Evolutionary conservation across 2,797 vertebrate genomes (phyloP), one percentile per base, ranked within the genome.

Genomic region (Sebastes diaconus): DNA sequence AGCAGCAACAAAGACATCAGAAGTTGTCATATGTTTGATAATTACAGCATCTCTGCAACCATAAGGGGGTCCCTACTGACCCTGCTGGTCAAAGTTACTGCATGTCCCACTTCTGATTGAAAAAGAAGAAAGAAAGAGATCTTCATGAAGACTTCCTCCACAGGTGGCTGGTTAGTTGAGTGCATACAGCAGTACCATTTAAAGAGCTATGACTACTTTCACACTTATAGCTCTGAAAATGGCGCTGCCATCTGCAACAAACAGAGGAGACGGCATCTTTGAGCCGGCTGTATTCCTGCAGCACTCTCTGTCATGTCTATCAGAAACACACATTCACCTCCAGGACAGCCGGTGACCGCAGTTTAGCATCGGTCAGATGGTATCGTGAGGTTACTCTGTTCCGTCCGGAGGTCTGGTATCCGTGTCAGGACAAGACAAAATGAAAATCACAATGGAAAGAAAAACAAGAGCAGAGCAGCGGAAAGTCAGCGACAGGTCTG

Each of bases 141-240:
- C 27, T 52, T 55, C 24, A 36, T 8, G 71, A 22, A 63, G 61
- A 69, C 52, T 10, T 71, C 66, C 16, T 61, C 65, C 58, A 1
- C 50, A n/a, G 65, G 6, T 6, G 42, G 92, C 24, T 90, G 97
- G 82, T 93, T 24, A 93, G 92, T 91, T 94, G 93, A 88, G 92
- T 95, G 92, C 97, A 93, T 96, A 97, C 93, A 94, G 96, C 97
- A 97, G 97, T 95, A 97, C 97, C 97, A 98, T 98, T 97, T 97
- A 97, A 97, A 98, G 97, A 98, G 97, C 97, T 98, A 97, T 97
- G 96, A 97, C 94, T 86, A 93, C 84, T 71, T 95, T 91, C 79
- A 93, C 95, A 88, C 97, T 97, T 93, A 97, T 96, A 98, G 97
- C 97, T 98, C 97, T 96, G 96, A 94, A 96, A 97, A 98, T 97